Evolutionary conservation across 2,888 invertebrate genomes (phyloP), one percentile per base, ranked within the genome.

Genomic region (Coecobrya sp.): DNA sequence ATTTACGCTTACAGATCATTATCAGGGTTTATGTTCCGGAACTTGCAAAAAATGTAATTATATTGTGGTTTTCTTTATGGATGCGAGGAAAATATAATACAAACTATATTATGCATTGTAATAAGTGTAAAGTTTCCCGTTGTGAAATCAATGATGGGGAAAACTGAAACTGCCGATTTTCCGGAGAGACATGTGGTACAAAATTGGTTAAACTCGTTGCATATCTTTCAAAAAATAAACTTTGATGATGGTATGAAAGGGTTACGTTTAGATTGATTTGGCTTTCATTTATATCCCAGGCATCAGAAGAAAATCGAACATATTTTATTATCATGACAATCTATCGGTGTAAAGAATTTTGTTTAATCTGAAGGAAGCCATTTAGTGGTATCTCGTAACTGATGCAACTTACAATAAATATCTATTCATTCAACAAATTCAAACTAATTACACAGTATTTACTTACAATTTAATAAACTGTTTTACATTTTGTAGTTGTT

Each of bases 1-100:
- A 76, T 76, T 49, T 76, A 49, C 76, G 25, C 36, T 70, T 36
- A 11, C 49, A 16, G 76, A 82, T 82, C 7, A 55, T 82, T 59
- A 82, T 52, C 81, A n/a, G n/a, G 30, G n/a, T 82, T 82, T 82
- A 82, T 82, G 81, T 82, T 82, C 27, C 59, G 81, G 81, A 82
- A 82, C 81, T 82, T 82, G 76, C 8, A 16, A 73, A 73, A 73
- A 73, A 2, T 42, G 13, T 11, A 27, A 65, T 52, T 52, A 5
- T 7, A 55, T 55, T 79, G 49, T 79, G 25, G 79, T n/a, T 30
- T 25, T 52, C 25, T 49, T 49, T 13, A 10, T 10, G 10, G 13
- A 3, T 7, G 13, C 10, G 10, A 49, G 10, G 10, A 13, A 13
- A 49, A 49, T 13, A 49, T 49, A 49, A 11, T 19, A 59, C 5